Conservation (phyloP, 2,113 vertebrate species). For the Willisornis vidua region DNA sequence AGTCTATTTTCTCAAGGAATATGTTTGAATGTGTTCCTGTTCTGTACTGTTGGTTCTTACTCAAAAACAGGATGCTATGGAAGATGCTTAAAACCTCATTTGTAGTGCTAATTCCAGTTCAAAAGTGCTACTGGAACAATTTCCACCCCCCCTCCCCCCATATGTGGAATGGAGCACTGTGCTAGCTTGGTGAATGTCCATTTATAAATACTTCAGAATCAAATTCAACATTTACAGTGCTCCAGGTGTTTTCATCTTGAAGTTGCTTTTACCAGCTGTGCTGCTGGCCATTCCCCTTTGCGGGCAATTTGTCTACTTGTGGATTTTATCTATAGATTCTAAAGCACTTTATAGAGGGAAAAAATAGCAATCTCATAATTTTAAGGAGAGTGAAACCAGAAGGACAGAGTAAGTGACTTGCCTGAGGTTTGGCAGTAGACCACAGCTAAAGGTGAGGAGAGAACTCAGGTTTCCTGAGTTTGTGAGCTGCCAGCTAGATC, state of each 20-base stretch:
- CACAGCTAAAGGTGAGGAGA: background rate
- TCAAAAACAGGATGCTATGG: background rate
- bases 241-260: background rate
- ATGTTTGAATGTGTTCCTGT: background rate
- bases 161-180: accelerated
- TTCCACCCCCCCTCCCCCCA: no score
- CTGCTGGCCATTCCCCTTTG: background rate
- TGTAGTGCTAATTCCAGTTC: background rate
- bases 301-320: background rate
- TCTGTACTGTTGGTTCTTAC: background rate
- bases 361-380: background rate
- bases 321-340: background rate
- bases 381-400: background rate
- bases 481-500: background rate
- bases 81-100: background rate
- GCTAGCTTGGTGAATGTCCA: background rate
- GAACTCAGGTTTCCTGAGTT: background rate
- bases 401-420: background rate
- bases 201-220: background rate
- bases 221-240: background rate
- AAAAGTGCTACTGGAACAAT: background rate
- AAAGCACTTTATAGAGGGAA: background rate
- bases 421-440: background rate
- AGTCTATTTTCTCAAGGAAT: background rate
- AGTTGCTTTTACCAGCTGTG: background rate